Base-by-base conservation (phyloP, 1,140 invertebrate species). In the Orius laevigatus region DNA sequence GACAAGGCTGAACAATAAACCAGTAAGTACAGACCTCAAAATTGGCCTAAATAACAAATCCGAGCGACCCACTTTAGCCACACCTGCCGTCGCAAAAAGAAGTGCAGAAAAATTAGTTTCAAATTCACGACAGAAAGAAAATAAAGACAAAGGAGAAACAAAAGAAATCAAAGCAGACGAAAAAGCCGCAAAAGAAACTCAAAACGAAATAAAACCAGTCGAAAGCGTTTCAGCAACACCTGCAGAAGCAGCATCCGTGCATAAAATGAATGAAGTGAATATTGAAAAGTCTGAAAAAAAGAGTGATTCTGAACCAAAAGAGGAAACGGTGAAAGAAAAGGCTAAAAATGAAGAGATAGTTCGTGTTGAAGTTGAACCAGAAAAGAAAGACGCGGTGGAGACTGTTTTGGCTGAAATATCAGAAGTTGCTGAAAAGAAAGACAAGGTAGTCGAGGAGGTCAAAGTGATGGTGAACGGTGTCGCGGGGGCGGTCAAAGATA, bases 11-110 rank as follows among this genome's bases (percentile, higher is more conserved):
- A 38, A 45, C 46, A 36, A 41, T 46, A 18, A 43, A 32, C 14
- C 39, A 46, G 14, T 25, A 32, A 18, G 47, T 32, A 49, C 50
- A 12, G 38, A 47, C n/a, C 18, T 48, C 19, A 48, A 34, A 32
- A 32, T 39, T 11, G 43, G 43, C 15, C 32, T 31, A 3, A n/a
- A 31, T n/a, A 32, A 19, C n/a, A 45, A 33, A 25, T 25, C 25
- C 8, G 25, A 25, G 25, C 25, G 25, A 25, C 25, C 25, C 25
- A 25, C 25, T 25, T 25, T 25, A 25, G 25, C 25, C 25, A 25
- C 25, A 25, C 25, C 25, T 25, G 25, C 25, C 25, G 25, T 25
- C 25, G 25, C 25, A 25, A 25, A 25, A 25, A 25, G 25, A 25
- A 25, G 25, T 8, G 25, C 25, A 4, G 25, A 25, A 25, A 25